Evolutionary conservation across 2,797 vertebrate species (phyloP).

Genomic region (Poecilia gillii): DNA sequence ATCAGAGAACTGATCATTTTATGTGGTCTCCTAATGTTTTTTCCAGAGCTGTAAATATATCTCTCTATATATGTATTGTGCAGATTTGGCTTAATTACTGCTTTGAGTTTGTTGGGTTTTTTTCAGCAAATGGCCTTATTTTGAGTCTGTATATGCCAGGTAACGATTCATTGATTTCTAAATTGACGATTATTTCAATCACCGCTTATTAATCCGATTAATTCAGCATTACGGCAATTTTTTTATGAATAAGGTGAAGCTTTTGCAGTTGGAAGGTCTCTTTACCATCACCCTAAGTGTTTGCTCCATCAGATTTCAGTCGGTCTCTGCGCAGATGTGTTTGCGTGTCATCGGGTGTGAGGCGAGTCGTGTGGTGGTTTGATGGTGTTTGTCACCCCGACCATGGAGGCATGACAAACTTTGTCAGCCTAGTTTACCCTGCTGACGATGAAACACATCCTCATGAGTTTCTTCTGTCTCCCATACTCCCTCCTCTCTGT

Average conservation of each 20-base stretch:
- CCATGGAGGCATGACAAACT: conserved; percentile 68
- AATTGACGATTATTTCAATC: background rate
- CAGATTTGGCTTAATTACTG: too few relatives aligned
- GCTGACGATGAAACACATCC: conserved; percentile 53
- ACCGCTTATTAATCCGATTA: too few relatives aligned
- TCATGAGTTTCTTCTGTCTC: conserved; percentile 36
- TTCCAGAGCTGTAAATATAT: too few relatives aligned
- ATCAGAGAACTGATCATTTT: too few relatives aligned
- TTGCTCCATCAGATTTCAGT: background rate
- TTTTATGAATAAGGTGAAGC: background rate
- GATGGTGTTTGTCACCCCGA: conserved; percentile 73
- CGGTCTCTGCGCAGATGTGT: conserved; percentile 8
- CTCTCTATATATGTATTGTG: too few relatives aligned
- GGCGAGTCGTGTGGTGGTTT: conserved; percentile 49
- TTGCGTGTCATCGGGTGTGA: conserved; percentile 39
- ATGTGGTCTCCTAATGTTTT: too few relatives aligned
- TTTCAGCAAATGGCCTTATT: too few relatives aligned
- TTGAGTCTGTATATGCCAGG: too few relatives aligned
- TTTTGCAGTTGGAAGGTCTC: background rate
- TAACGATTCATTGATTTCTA: too few relatives aligned
- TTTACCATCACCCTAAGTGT: background rate
- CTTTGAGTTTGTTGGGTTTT: too few relatives aligned
- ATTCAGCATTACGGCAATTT: too few relatives aligned
- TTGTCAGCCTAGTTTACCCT: conserved; percentile 67
- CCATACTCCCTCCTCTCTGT: background rate